These are phyloP conservation scores for Sardina pilchardus DNA, from an alignment of 2,113 vertebrate genomes.

Conservation along the genomic window DNA sequence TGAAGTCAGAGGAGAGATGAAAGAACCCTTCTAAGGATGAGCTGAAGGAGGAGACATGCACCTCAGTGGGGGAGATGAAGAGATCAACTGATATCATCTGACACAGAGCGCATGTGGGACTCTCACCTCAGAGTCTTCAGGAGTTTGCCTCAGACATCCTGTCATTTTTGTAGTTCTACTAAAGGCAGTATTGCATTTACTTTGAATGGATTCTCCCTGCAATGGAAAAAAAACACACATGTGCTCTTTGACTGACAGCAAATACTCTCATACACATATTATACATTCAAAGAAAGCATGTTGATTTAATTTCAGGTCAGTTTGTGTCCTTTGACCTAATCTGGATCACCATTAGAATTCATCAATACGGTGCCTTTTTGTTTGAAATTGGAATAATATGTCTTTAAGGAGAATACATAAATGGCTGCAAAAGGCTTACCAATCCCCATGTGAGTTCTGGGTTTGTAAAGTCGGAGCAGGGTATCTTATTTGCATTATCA, in stretches of 20 bases:
- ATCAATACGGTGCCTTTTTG: not conserved
- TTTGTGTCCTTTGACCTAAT: not conserved
- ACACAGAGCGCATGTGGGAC: not conserved
- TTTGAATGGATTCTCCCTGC: not conserved
- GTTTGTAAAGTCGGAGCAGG: conserved; percentile 53
- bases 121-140: conserved; percentile 6
- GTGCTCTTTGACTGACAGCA: not conserved
- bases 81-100: conserved; percentile 13
- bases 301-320: not conserved
- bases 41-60: not conserved
- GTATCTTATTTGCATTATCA: conserved; percentile 73
- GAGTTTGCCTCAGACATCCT: conserved; percentile 2
- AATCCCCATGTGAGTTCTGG: conserved; percentile 58
- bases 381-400: not conserved
- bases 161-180: not conserved
- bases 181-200: not conserved
- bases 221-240: not conserved
- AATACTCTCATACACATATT: not conserved
- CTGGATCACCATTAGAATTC: not conserved
- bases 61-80: not conserved
- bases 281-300: not conserved
- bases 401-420: conserved; percentile 31
- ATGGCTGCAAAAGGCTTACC: conserved; percentile 34
- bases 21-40: not conserved
- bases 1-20: not conserved